Evolutionary conservation across 1,140 invertebrate genomes (phyloP).

Genomic region (Papilio dardanus): DNA sequence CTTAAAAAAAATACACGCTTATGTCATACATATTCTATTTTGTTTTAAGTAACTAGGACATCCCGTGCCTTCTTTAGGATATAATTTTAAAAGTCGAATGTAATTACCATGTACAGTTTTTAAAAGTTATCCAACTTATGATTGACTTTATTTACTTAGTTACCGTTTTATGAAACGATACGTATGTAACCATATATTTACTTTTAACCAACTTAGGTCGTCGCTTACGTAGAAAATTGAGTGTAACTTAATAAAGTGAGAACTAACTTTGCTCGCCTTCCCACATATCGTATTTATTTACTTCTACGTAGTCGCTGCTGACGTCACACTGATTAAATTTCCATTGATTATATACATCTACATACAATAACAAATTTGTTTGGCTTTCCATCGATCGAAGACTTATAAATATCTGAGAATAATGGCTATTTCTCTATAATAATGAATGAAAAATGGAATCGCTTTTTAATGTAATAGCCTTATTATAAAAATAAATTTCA

Average conservation of each 20-base stretch:
- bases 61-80: no score
- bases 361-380: not conserved
- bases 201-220: slow-evolving; percentile 37
- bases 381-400: not conserved
- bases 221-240: slow-evolving; percentile 49
- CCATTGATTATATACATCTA: not conserved
- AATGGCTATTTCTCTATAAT: not conserved
- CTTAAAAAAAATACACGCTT: no score
- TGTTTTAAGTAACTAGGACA: no score
- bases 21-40: no score
- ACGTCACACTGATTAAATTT: slow-evolving; percentile 32
- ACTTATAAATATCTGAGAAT: not conserved
- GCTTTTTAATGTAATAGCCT: not conserved
- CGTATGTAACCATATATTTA: slow-evolving; percentile 30
- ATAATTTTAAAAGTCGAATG: no score
- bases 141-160: not conserved
- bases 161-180: not conserved
- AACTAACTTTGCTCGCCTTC: slow-evolving; percentile 46
- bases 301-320: slow-evolving; percentile 10
- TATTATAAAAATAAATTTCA: no score
- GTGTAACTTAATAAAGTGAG: slow-evolving; percentile 51
- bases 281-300: slow-evolving; percentile 40
- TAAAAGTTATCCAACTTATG: not conserved
- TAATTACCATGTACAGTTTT: no score
- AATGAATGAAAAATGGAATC: not conserved